Base-by-base conservation (phyloP, 2,888 invertebrate genomes). In the Thereva unica region DNA sequence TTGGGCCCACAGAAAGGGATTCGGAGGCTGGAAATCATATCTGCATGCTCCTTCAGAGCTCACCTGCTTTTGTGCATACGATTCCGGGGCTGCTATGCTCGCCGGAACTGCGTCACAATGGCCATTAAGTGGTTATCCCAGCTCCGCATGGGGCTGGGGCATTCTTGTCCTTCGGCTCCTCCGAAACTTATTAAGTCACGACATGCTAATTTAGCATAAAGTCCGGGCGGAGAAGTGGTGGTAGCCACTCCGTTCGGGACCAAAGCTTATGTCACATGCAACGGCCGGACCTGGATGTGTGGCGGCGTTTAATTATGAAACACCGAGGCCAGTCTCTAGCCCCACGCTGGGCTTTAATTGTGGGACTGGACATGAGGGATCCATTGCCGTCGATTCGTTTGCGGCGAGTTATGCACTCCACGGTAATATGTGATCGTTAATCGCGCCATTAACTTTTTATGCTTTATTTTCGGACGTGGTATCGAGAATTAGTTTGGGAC, bases 151-250 rank as follows among this genome's bases (percentile, higher is more conserved):
- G 12, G 37, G 5, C 59, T 49, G n/a, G 47, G 49, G 10, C 5
- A 8, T 41, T 49, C 42, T 23, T 23, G 23, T 23, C 47, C 10
- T 59, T 59, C 59, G 45, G 38, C 49, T 59, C 59, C 59, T 45
- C 49, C 59, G 38, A 49, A 49, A 49, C 59, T 59, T 59, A 59
- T 59, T 59, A 59, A 59, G 59, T 59, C 59, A 59, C 59, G 59
- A 59, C 59, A 59, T 59, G 59, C 59, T 59, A 59, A 59, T 59
- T 59, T 59, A 45, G 10, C 38, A 37, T 59, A 41, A 59, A 59
- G 59, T 38, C 38, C 12, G 37, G 47, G 59, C 59, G 40, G 47
- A 47, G 59, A 35, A 59, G 7, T 38, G 35, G 47, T 49, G 35
- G 59, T 35, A 23, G 23, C 49, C 38, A 57, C 45, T 57, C 34